phyloP scores from a whole-genome alignment of 1,140 invertebrate species.

The Saxidomus purpurata region DNA sequence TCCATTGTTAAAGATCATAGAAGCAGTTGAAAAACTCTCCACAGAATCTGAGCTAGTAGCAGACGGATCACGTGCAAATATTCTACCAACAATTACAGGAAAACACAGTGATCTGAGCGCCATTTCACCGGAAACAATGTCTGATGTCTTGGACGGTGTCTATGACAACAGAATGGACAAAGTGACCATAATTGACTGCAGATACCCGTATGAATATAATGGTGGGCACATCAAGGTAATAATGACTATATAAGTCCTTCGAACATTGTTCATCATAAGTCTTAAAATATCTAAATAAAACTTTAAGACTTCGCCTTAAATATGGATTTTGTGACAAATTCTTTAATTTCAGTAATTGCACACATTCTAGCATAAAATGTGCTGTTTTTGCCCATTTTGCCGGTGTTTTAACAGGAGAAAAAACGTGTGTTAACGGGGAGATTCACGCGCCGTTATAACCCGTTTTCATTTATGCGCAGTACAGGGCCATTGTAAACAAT shows the following conservation, averaged over 20 bases:
- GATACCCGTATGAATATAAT: conserved; percentile 98
- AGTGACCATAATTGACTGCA: conserved; percentile 86
- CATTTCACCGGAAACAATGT: conserved; percentile 64
- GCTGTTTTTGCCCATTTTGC: no score
- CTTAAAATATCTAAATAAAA: neutral
- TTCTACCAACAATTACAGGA: conserved; percentile 40
- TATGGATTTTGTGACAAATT: neutral
- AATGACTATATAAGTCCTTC: neutral
- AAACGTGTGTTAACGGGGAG: no score
- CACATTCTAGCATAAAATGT: no score
- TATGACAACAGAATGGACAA: conserved; percentile 73
- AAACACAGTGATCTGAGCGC: conserved; percentile 47
- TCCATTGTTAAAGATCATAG: conserved; percentile 10
- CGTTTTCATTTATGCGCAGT: no score
- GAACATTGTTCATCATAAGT: neutral
- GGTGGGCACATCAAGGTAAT: conserved; percentile 94
- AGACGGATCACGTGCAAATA: conserved; percentile 17
- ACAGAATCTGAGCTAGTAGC: conserved; percentile 9
- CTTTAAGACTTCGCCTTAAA: neutral
- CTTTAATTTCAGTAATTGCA: neutral
- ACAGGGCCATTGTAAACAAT: no score
- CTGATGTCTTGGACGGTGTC: conserved; percentile 70
- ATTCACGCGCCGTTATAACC: no score
- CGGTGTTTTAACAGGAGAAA: no score
- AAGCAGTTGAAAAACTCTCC: conserved; percentile 39